Evolutionary conservation across 2,797 vertebrate species (phyloP).

Genomic region (Australoheros facetus): DNA sequence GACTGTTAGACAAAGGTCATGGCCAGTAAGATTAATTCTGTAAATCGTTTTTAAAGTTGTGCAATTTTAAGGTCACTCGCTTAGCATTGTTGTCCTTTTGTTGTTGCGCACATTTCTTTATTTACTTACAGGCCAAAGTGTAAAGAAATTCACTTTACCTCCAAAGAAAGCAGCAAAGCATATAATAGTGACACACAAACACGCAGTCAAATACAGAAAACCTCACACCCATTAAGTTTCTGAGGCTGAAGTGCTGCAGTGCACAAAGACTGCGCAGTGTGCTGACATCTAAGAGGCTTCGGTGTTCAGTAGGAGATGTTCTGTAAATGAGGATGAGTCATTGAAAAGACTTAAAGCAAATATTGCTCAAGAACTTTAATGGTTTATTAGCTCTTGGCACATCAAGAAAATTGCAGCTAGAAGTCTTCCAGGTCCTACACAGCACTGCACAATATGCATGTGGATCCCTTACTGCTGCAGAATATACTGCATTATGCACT

Average conservation of each 20-base stretch:
- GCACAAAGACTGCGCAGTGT: slow-evolving; percentile 3
- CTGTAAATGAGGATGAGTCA: slow-evolving; percentile 31
- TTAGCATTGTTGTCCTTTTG: not conserved
- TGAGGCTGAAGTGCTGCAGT: slow-evolving; percentile 7
- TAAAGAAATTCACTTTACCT: not conserved
- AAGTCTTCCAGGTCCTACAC: slow-evolving; percentile 9
- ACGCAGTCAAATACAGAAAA: slow-evolving; percentile 1
- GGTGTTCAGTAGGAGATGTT: slow-evolving; percentile 12
- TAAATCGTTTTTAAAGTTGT: no score
- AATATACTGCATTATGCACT: not conserved
- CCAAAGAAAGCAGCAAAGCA: not conserved
- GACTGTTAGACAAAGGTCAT: not conserved
- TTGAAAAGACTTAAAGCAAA: slow-evolving; percentile 35
- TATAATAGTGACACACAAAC: not conserved
- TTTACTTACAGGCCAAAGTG: not conserved
- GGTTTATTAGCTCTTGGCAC: slow-evolving; percentile 9
- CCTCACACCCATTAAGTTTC: not conserved
- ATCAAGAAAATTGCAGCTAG: slow-evolving; percentile 2
- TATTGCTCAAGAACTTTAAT: slow-evolving; percentile 25
- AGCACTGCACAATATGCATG: slow-evolving; percentile 23
- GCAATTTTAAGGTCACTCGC: no score
- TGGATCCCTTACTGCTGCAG: slow-evolving; percentile 20
- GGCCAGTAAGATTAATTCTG: not conserved
- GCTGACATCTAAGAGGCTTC: slow-evolving; percentile 12
- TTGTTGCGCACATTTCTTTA: not conserved